Evolutionary conservation across 1,140 invertebrate species (phyloP).

Genomic region (Riptortus pedestris): DNA sequence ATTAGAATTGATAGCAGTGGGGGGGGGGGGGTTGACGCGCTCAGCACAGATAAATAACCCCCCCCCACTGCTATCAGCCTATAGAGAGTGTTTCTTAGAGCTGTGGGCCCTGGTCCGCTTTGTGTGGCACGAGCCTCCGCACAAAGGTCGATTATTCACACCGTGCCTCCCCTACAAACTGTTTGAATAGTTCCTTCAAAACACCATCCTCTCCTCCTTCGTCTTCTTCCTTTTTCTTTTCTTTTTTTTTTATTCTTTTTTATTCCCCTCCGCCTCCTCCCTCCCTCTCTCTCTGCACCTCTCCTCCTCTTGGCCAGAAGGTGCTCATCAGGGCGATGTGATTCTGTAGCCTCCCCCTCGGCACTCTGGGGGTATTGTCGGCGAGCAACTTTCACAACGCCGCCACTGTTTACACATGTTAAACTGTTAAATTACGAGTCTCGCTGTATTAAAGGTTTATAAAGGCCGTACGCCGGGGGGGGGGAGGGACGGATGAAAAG

Average conservation of each 20-base stretch:
- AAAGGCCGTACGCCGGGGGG: too few relatives aligned
- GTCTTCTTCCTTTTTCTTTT: slow-evolving; percentile 1
- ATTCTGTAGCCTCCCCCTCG: background rate
- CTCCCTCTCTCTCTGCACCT: background rate
- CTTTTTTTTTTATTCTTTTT: too few relatives aligned
- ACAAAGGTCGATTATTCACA: slow-evolving; percentile 10
- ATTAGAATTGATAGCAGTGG: too few relatives aligned
- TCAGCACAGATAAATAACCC: background rate
- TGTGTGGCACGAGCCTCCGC: slow-evolving; percentile 6
- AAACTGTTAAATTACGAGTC: slow-evolving; percentile 6
- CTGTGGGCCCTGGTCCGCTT: background rate
- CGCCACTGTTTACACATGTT: slow-evolving; percentile 2
- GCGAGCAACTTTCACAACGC: background rate
- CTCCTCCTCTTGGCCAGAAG: background rate
- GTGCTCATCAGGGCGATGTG: background rate
- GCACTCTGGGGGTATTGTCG: background rate
- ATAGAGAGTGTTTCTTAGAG: slow-evolving; percentile 5
- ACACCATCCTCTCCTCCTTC: background rate
- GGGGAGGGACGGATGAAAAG: too few relatives aligned
- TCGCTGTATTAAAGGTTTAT: too few relatives aligned
- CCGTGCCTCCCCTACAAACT: background rate
- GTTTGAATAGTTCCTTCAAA: slow-evolving; percentile 13
- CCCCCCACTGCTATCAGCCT: background rate
- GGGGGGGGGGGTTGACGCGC: too few relatives aligned
- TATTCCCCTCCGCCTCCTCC: too few relatives aligned